phyloP scores from a whole-genome alignment of 2,888 invertebrate genomes.

The Drosophila histrio region DNA sequence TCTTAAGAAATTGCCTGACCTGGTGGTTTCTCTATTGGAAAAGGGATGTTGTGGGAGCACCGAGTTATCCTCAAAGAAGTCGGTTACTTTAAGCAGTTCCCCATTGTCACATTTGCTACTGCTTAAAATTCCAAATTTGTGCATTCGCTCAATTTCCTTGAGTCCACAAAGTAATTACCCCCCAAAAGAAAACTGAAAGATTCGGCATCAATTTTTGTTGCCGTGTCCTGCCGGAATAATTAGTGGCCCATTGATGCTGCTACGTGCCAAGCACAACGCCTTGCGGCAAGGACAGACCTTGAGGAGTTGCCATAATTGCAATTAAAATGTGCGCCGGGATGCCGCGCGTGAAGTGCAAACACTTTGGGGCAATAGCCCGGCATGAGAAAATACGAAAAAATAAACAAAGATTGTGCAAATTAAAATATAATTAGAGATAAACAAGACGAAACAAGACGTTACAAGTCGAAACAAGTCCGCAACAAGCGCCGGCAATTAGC shows the following conservation, averaged over 20 bases:
- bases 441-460: conserved; percentile 53
- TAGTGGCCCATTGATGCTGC: conserved; percentile 68
- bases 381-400: conserved; percentile 16
- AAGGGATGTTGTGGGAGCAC: conserved; percentile 3
- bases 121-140: conserved; percentile 76
- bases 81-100: conserved; percentile 24
- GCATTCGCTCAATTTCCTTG: conserved; percentile 82
- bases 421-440: conserved; percentile 81
- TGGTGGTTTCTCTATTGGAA: not conserved
- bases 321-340: conserved; percentile 69
- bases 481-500: conserved; percentile 57
- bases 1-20: conserved; percentile 24
- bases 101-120: conserved; percentile 24
- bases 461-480: conserved; percentile 17
- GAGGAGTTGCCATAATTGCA: conserved; percentile 71
- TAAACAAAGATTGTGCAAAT: conserved; percentile 64
- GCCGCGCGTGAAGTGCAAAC: conserved; percentile 70
- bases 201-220: conserved; percentile 63
- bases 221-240: conserved; percentile 69
- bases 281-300: conserved; percentile 71
- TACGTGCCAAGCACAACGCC: conserved; percentile 69
- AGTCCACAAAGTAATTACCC: conserved; percentile 80
- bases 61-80: conserved; percentile 28
- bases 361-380: conserved; percentile 53
- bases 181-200: conserved; percentile 45